Base-by-base conservation (phyloP, 1,140 invertebrate species). In the Lepidurus packardi region DNA sequence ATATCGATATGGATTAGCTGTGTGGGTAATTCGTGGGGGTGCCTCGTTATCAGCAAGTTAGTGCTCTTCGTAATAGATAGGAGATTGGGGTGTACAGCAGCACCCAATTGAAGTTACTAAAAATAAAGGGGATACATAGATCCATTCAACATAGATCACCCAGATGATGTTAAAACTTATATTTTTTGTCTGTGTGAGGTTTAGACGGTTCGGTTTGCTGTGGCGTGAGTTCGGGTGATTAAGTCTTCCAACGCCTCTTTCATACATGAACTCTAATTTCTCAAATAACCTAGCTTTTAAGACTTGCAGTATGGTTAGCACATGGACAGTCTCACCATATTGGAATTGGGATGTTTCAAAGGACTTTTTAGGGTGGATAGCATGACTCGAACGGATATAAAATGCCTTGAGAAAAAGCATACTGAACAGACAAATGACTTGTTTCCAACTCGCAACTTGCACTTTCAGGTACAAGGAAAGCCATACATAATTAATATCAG, bases 261-360 rank as follows among this genome's bases (percentile, higher is more conserved):
- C 21, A 65, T 21, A 21, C 53, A 65, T n/a, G 53, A 65, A 65
- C 16, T 65, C 16, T 21, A 65, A n/a, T 65, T 65, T 65, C 16
- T 65, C 53, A 21, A 65, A 4, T 34, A 34, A 65, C 53, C 21
- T 65, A 21, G 4, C 21, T 21, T 65, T 9, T 65, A n/a, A 13
- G 53, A 65, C 53, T 65, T 65, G 13, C 53, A 8, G 53, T 7
- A 7, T n/a, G 21, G 45, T 21, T 65, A 65, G 53, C 53, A 65
- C 7, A 65, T 65, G 53, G 53, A 65, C 53, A 21, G n/a, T 65
- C 53, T n/a, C 53, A 65, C 53, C 53, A n/a, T 65, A 65, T 65
- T 21, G 21, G 53, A 13, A 65, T 16, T 9, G 53, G 53, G 4
- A 65, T 21, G 21, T 65, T 65, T 65, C 21, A 65, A 65, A 7